Conservation (phyloP, 1,140 invertebrate species). For the Drosophila novamexicana region DNA sequence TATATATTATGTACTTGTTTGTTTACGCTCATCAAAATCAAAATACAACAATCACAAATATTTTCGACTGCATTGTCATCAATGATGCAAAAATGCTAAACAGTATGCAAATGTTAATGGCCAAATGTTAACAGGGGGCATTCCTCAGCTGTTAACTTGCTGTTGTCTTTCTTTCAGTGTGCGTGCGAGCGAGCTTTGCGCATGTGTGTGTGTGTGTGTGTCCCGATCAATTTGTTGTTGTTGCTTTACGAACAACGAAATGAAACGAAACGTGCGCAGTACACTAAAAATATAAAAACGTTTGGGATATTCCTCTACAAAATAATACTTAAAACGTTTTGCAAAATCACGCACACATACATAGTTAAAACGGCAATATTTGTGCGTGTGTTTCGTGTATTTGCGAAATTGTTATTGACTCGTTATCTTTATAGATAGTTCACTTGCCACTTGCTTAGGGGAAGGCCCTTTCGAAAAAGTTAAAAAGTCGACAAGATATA, state of each 20-base stretch:
- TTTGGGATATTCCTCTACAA: slow-evolving; percentile 15
- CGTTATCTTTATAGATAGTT: not conserved
- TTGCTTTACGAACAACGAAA: slow-evolving; percentile 21
- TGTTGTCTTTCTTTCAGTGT: slow-evolving; percentile 20
- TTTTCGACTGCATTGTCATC: not conserved
- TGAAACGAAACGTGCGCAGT: slow-evolving; percentile 50
- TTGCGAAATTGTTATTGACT: slow-evolving; percentile 5
- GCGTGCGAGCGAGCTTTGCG: slow-evolving; percentile 3
- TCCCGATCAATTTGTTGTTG: slow-evolving; percentile 24
- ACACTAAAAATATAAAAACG: slow-evolving; percentile 40
- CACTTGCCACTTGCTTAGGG: not conserved
- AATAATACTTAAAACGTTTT: not conserved
- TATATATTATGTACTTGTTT: slow-evolving; percentile 10
- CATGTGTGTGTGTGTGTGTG: not conserved
- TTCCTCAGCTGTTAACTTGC: slow-evolving; percentile 35
- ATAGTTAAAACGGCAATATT: not conserved
- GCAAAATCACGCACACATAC: slow-evolving; percentile 3
- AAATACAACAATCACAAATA: slow-evolving; percentile 1
- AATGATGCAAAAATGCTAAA: slow-evolving; percentile 5
- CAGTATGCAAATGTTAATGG: slow-evolving; percentile 40
- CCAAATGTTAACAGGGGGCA: slow-evolving; percentile 26
- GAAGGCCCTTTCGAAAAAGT: not conserved
- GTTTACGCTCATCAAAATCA: not conserved
- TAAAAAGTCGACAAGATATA: slow-evolving; percentile 14
- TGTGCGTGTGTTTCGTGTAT: not conserved